Conservation (phyloP, 1,140 invertebrate species). For the Drosophila willistoni region DNA sequence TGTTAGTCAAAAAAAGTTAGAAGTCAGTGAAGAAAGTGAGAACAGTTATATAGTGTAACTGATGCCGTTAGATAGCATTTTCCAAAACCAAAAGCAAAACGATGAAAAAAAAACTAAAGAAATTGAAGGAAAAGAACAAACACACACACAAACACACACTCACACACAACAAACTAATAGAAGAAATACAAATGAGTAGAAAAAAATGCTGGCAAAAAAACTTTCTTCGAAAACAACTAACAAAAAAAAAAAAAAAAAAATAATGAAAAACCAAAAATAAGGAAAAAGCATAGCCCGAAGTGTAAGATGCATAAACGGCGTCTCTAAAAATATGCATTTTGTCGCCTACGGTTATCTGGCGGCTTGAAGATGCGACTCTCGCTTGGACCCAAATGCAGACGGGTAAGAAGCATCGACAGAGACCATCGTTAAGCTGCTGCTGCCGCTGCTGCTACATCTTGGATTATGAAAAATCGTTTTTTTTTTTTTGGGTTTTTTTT, state of each 20-base stretch:
- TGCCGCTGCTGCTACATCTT: constrained; percentile 30
- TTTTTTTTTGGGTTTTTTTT: constrained; percentile 45
- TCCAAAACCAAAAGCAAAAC: constrained; percentile 42
- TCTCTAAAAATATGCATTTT: constrained; percentile 43
- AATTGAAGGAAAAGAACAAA: constrained; percentile 33
- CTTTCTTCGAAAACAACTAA: constrained; percentile 50
- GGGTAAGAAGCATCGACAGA: too few relatives aligned
- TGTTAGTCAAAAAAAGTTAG: constrained; percentile 60
- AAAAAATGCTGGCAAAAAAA: constrained; percentile 20
- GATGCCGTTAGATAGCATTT: constrained; percentile 79
- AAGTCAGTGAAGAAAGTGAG: constrained; percentile 76
- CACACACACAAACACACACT: constrained; percentile 11
- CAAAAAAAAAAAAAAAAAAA: constrained; percentile 50
- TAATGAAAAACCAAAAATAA: background rate
- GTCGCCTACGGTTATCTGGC: constrained; percentile 57
- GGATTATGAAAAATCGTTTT: constrained; percentile 73
- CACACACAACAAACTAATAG: background rate
- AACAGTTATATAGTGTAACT: constrained; percentile 82
- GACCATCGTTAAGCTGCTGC: background rate
- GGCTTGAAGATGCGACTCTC: constrained; percentile 17
- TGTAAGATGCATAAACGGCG: background rate
- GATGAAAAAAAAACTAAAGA: background rate
- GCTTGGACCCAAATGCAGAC: background rate
- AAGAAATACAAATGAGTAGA: background rate
- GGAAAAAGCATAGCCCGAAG: constrained; percentile 11